Percentiles rank a stretch among this genome's conserved stretches.
phyloP scores from a whole-genome alignment of 2,797 vertebrate species.

The Rhyacichthys aspro region DNA sequence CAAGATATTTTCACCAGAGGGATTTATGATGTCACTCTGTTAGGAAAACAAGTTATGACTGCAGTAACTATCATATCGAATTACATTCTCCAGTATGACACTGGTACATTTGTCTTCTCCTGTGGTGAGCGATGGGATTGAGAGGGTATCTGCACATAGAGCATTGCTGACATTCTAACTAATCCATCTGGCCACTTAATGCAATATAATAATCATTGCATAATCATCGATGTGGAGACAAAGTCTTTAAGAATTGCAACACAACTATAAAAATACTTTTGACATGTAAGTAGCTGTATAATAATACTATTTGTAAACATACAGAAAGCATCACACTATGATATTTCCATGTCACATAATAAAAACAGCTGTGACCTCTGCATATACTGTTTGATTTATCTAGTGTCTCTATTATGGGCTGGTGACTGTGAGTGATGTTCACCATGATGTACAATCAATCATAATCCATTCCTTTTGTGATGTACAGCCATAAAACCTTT shows the following conservation, averaged over 20 bases:
- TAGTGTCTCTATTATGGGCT: constrained; percentile 24
- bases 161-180: constrained; percentile 12
- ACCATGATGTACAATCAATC: no score
- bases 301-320: background rate
- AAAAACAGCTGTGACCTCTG: constrained; percentile 35
- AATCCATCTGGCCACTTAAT: constrained; percentile 25
- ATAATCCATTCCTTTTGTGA: no score
- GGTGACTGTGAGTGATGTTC: no score
- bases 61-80: constrained; percentile 43
- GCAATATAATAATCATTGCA: constrained; percentile 17
- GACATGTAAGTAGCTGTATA: no score
- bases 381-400: constrained; percentile 35
- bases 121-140: constrained; percentile 40
- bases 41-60: constrained; percentile 39
- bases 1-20: constrained; percentile 59
- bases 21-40: constrained; percentile 62
- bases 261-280: no score
- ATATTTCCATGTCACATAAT: constrained; percentile 33
- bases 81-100: constrained; percentile 47
- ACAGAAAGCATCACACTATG: background rate
- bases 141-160: constrained; percentile 20
- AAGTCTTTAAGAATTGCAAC: constrained; percentile 1
- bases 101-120: constrained; percentile 40
- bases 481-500: no score
- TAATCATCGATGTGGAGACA: constrained; percentile 27